Evolutionary conservation across 2,113 vertebrate species (phyloP).

Genomic region (Ptyas mucosa): DNA sequence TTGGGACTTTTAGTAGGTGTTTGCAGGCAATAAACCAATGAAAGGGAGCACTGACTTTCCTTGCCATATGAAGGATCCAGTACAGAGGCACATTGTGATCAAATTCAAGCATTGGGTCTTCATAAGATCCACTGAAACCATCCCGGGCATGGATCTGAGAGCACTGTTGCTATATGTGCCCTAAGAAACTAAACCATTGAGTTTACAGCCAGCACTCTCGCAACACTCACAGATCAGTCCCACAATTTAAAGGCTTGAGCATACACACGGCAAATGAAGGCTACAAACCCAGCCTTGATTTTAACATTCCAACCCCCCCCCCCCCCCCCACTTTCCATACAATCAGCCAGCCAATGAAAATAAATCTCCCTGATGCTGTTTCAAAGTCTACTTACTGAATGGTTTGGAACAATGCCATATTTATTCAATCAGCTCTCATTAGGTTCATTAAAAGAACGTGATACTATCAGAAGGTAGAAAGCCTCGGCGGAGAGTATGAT

Average conservation of each 20-base stretch:
- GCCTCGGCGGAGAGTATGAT: not conserved
- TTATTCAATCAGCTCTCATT: constrained; percentile 19
- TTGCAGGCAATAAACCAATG: not conserved
- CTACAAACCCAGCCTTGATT: not conserved
- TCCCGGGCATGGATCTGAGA: not conserved
- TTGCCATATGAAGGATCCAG: not conserved
- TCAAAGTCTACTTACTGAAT: not conserved
- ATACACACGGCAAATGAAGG: not conserved
- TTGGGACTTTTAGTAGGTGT: not conserved
- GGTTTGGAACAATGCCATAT: constrained; percentile 2
- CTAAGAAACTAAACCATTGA: not conserved
- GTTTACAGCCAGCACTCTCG: not conserved
- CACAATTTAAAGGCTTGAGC: not conserved
- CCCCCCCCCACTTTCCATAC: not conserved
- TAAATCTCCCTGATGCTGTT: not conserved
- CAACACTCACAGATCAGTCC: not conserved
- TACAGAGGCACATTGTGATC: not conserved
- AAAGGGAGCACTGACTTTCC: not conserved
- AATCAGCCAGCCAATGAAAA: constrained; percentile 6
- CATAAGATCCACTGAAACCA: not conserved
- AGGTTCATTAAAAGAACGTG: constrained; percentile 8
- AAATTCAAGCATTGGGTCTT: not conserved
- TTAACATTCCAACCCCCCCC: not conserved
- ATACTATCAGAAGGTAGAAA: constrained; percentile 2
- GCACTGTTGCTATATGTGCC: not conserved